Percentiles rank a stretch among this genome's conserved stretches.
phyloP scores from a whole-genome alignment of 2,113 vertebrate species.

The Mugil cephalus region DNA sequence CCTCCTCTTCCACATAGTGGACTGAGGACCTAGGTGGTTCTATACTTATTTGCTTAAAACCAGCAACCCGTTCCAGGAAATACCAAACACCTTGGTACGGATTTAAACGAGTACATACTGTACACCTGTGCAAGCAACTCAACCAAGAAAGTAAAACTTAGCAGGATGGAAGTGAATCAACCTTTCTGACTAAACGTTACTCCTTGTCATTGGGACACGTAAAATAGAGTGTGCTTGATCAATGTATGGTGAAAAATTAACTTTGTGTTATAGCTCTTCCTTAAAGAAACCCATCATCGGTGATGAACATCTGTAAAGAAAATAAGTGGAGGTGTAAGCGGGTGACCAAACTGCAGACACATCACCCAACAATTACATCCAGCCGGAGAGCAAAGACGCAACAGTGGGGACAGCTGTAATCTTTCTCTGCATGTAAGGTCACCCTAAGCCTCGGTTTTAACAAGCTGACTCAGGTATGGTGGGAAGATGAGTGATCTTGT shows the following conservation, averaged over 20 bases:
- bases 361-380: constrained; percentile 5
- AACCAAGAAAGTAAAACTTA: constrained; percentile 62
- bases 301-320: constrained; percentile 74
- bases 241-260: constrained; percentile 16
- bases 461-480: constrained; percentile 92
- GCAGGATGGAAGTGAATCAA: constrained; percentile 38
- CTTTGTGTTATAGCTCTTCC: constrained; percentile 27
- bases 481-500: constrained; percentile 94
- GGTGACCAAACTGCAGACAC: constrained; percentile 41
- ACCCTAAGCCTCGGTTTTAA: constrained; percentile 62
- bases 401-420: constrained; percentile 4
- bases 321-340: constrained; percentile 26
- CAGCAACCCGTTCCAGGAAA: constrained; percentile 79
- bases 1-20: constrained; percentile 91
- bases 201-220: constrained; percentile 41
- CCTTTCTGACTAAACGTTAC: constrained; percentile 56
- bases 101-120: constrained; percentile 82
- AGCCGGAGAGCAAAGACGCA: constrained; percentile 9
- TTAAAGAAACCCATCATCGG: constrained; percentile 73
- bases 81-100: constrained; percentile 65
- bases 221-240: constrained; percentile 38
- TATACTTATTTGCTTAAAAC: constrained; percentile 87
- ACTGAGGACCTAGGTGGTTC: constrained; percentile 90
- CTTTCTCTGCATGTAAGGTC: constrained; percentile 22
- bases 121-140: constrained; percentile 74